A percentile compares a stretch with the other conserved stretches of the same genome.
Conservation (phyloP, 2,113 vertebrate species). For the Taurulus bubalis region DNA sequence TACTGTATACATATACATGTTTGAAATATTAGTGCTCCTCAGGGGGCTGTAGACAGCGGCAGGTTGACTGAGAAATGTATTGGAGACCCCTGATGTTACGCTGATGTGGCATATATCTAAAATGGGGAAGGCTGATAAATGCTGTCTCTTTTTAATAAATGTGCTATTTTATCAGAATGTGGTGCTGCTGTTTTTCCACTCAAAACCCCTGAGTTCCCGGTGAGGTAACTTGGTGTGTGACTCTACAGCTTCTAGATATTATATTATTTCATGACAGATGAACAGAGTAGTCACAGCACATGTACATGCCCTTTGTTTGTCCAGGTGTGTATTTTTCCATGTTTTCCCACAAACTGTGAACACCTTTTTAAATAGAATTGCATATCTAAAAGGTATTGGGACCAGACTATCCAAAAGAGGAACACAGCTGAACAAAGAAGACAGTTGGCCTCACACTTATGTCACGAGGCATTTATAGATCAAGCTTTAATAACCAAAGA, state of each 20-base stretch:
- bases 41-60: slow-evolving; percentile 49
- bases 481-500: slow-evolving; percentile 58
- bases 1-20: slow-evolving; percentile 38
- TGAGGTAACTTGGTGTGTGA: not conserved
- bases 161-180: slow-evolving; percentile 85
- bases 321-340: slow-evolving; percentile 58
- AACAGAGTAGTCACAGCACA: not conserved
- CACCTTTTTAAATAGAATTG: slow-evolving; percentile 49
- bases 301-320: slow-evolving; percentile 59
- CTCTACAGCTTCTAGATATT: not conserved
- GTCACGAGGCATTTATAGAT: slow-evolving; percentile 10
- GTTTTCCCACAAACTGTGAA: slow-evolving; percentile 58
- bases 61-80: slow-evolving; percentile 53
- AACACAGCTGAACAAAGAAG: slow-evolving; percentile 62
- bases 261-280: not conserved
- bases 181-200: slow-evolving; percentile 30
- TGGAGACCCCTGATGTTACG: slow-evolving; percentile 51
- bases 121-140: slow-evolving; percentile 76
- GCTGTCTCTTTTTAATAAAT: slow-evolving; percentile 87
- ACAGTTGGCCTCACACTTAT: slow-evolving; percentile 13
- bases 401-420: slow-evolving; percentile 26
- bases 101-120: slow-evolving; percentile 65
- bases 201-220: not conserved
- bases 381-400: slow-evolving; percentile 13
- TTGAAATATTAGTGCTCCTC: slow-evolving; percentile 38